Evolutionary conservation across 92 coral and sea anemone species (phyloP).

Genomic region (Phenganax subtilis): DNA sequence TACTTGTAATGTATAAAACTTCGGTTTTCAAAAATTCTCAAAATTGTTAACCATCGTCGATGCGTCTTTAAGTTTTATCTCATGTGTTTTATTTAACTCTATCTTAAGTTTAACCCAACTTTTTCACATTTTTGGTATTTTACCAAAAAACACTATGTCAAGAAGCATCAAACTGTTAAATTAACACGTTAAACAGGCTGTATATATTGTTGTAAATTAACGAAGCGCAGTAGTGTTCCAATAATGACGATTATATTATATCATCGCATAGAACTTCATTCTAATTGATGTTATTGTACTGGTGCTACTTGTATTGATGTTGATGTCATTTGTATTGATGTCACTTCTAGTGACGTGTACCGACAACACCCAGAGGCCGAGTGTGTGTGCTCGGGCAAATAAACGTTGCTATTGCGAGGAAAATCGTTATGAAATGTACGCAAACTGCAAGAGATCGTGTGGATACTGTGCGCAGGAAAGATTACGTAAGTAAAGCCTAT

Average conservation of each 20-base stretch:
- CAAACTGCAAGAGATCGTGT: slow-evolving; percentile 97
- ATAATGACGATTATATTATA: neutral
- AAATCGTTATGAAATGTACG: slow-evolving; percentile 95
- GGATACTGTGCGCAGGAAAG: slow-evolving; percentile 60
- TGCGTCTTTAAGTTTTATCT: too few species aligned
- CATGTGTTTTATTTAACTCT: too few species aligned
- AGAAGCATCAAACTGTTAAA: too few species aligned
- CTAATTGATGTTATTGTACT: neutral
- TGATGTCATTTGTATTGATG: too few species aligned
- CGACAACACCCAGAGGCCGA: slow-evolving; percentile 65
- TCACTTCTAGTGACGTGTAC: slow-evolving; percentile 54
- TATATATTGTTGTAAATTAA: neutral
- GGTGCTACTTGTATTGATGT: too few species aligned
- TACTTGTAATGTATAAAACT: too few species aligned
- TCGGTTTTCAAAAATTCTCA: too few species aligned
- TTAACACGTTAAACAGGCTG: neutral
- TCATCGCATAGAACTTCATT: neutral
- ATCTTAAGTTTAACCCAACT: too few species aligned
- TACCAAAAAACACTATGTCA: too few species aligned
- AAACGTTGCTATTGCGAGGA: slow-evolving; percentile 96
- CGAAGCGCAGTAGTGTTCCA: too few species aligned
- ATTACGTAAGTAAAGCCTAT: slow-evolving; percentile 14
- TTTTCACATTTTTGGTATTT: too few species aligned
- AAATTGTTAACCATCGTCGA: too few species aligned
- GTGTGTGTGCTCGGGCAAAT: slow-evolving; percentile 68